Evolutionary conservation across 2,888 invertebrate genomes (phyloP).

Genomic region (Deroplatys truncata): DNA sequence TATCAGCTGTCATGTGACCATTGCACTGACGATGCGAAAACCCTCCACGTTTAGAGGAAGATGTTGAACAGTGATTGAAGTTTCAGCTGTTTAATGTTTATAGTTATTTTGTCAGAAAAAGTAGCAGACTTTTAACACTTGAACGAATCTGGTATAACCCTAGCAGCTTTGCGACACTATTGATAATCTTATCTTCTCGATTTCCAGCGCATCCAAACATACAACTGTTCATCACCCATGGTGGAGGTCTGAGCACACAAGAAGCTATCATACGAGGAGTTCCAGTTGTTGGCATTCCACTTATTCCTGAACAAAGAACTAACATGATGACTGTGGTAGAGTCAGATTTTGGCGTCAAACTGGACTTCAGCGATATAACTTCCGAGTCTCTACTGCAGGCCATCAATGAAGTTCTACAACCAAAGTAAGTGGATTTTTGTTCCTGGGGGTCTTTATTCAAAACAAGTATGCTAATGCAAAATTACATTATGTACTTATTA

Average conservation of each 20-base stretch:
- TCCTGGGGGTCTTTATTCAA: not conserved
- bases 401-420: conserved; percentile 44
- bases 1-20: too few species aligned
- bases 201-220: conserved; percentile 51
- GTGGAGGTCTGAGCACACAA: conserved; percentile 53
- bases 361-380: conserved; percentile 43
- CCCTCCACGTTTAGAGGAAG: too few species aligned
- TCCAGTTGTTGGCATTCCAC: conserved; percentile 51
- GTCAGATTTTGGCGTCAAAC: conserved; percentile 48
- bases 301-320: conserved; percentile 51
- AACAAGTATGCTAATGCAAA: not conserved
- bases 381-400: conserved; percentile 43
- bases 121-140: too few species aligned
- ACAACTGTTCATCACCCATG: conserved; percentile 55
- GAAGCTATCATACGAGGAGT: conserved; percentile 51
- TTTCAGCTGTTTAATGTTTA: too few species aligned
- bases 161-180: too few species aligned
- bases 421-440: conserved; percentile 42
- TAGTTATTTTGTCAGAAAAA: too few species aligned
- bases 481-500: too few species aligned
- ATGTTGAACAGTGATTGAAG: too few species aligned
- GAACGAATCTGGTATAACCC: too few species aligned
- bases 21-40: too few species aligned
- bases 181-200: too few species aligned
- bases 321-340: conserved; percentile 52